Evolutionary conservation across 2,888 invertebrate species (phyloP).

Genomic region (Alsophila aescularia): DNA sequence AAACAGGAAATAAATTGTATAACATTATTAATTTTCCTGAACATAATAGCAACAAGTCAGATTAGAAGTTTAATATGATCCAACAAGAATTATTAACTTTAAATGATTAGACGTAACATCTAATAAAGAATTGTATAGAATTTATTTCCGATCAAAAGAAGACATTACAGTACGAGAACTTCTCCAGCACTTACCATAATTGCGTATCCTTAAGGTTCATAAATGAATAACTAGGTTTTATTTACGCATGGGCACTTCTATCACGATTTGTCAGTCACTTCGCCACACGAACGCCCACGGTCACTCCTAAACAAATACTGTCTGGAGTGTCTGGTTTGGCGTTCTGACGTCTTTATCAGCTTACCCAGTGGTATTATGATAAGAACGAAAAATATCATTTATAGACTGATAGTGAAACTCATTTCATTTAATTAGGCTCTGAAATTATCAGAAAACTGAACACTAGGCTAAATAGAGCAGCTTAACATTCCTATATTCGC

Average conservation of each 20-base stretch:
- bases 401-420: conserved; percentile 14
- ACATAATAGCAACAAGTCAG: no score
- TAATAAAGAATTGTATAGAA: no score
- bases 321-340: neutral
- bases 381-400: conserved; percentile 15
- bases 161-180: no score
- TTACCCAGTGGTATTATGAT: conserved; percentile 19
- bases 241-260: neutral
- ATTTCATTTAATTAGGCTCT: conserved; percentile 15
- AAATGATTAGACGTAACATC: no score
- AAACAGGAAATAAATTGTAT: no score
- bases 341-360: no score
- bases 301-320: conserved; percentile 37
- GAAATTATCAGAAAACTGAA: no score
- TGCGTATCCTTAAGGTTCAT: neutral
- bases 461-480: neutral
- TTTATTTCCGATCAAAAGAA: no score
- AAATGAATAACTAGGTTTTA: neutral
- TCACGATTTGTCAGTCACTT: conserved; percentile 4
- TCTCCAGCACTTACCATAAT: neutral
- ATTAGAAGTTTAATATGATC: no score
- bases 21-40: no score
- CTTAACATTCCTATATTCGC: no score
- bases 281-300: conserved; percentile 19
- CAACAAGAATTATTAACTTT: no score